Conservation (phyloP, 2,888 invertebrate genomes). For the Nemurella pictetii region DNA sequence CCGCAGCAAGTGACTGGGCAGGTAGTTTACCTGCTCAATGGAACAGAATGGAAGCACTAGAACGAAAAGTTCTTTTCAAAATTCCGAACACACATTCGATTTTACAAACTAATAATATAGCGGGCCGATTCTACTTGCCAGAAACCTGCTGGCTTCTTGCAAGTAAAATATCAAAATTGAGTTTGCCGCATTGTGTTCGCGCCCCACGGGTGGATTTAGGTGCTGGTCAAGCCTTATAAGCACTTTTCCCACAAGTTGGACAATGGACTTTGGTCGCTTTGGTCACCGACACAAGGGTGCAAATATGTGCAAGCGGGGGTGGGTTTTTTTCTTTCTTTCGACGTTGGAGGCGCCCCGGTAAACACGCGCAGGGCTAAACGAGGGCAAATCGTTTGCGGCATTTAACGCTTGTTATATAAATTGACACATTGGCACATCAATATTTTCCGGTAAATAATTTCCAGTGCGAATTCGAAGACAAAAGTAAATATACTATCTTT, state of each 20-base stretch:
- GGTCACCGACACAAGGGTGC: background rate
- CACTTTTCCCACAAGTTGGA: constrained; percentile 2
- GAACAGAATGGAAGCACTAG: background rate
- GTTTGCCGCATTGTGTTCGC: background rate
- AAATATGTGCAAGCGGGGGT: background rate
- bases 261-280: background rate
- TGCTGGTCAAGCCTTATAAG: background rate
- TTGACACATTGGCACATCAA: background rate
- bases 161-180: constrained; percentile 3
- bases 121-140: background rate
- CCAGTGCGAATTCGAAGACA: too few species aligned
- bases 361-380: background rate
- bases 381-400: background rate
- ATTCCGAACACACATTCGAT: constrained; percentile 1
- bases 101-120: constrained; percentile 8
- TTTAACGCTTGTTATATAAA: background rate
- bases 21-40: background rate
- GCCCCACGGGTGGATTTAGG: too few species aligned
- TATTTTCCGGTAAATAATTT: too few species aligned
- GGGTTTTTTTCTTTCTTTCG: background rate
- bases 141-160: background rate
- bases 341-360: background rate
- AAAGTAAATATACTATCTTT: too few species aligned
- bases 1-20: constrained; percentile 2
- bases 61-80: background rate